phyloP scores from a whole-genome alignment of 2,113 vertebrate genomes.

The Perccottus glenii region DNA sequence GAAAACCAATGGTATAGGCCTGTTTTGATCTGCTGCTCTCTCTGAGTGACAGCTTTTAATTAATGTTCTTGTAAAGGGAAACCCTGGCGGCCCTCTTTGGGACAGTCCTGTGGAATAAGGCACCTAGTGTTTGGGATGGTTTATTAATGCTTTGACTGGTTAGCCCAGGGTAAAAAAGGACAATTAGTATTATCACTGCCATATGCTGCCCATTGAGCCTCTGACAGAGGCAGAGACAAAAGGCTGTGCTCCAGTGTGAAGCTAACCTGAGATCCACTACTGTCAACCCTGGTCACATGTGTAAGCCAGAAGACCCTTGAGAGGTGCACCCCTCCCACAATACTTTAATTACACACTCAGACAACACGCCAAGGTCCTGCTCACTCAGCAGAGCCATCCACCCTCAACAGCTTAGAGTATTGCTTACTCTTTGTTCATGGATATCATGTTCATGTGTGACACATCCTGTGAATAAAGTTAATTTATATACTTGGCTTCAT shows the following conservation, averaged over 20 bases:
- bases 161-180: slow-evolving; percentile 79
- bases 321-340: slow-evolving; percentile 63
- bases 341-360: slow-evolving; percentile 73
- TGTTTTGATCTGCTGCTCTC: slow-evolving; percentile 50
- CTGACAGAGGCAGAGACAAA: slow-evolving; percentile 71
- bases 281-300: slow-evolving; percentile 67
- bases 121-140: slow-evolving; percentile 73
- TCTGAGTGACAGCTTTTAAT: slow-evolving; percentile 79
- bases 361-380: slow-evolving; percentile 59
- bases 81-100: slow-evolving; percentile 57
- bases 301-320: slow-evolving; percentile 69
- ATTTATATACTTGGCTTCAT: slow-evolving; percentile 21
- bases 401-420: slow-evolving; percentile 32
- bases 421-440: slow-evolving; percentile 52
- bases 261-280: slow-evolving; percentile 81
- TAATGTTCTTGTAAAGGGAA: slow-evolving; percentile 76
- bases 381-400: slow-evolving; percentile 62
- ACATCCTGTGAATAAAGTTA: slow-evolving; percentile 1
- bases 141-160: slow-evolving; percentile 81
- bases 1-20: slow-evolving; percentile 29
- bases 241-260: slow-evolving; percentile 68
- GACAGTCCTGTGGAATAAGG: slow-evolving; percentile 57
- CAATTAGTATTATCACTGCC: slow-evolving; percentile 84
- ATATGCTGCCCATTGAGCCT: slow-evolving; percentile 83
- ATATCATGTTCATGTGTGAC: slow-evolving; percentile 32